Evolutionary conservation across 2,797 vertebrate genomes (phyloP).

Genomic region (Liasis olivaceus): DNA sequence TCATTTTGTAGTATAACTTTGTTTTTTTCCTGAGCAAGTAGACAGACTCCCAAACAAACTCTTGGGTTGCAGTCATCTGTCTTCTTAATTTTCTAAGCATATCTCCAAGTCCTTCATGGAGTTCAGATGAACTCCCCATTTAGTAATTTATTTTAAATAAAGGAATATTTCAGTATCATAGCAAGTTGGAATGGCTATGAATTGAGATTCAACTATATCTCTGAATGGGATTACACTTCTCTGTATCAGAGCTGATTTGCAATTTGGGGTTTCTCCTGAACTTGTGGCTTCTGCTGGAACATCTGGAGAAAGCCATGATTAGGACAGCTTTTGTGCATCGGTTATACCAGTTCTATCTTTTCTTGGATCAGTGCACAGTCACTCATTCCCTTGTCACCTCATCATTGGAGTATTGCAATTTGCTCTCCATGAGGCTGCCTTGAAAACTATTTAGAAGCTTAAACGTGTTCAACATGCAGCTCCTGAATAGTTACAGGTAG

Average conservation of each 20-base stretch:
- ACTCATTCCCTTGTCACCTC: neutral
- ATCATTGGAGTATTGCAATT: neutral
- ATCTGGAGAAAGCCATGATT: neutral
- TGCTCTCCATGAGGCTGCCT: neutral
- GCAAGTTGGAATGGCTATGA: neutral
- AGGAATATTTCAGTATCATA: neutral
- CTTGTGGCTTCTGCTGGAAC: neutral
- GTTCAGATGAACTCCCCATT: neutral
- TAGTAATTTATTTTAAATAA: neutral
- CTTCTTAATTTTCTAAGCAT: neutral
- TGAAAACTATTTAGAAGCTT: neutral
- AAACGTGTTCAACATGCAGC: neutral
- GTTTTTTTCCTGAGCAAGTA: neutral
- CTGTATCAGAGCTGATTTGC: neutral
- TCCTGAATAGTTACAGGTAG: neutral
- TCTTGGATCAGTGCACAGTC: neutral
- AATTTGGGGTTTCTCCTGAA: neutral
- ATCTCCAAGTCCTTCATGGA: neutral
- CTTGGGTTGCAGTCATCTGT: neutral
- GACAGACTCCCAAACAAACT: neutral
- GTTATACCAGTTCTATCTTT: neutral
- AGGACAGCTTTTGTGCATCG: neutral
- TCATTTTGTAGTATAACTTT: neutral
- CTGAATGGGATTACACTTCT: neutral
- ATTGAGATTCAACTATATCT: neutral